phyloP scores from a whole-genome alignment of 2,797 vertebrate species.

The Dicrostonyx torquatus region DNA sequence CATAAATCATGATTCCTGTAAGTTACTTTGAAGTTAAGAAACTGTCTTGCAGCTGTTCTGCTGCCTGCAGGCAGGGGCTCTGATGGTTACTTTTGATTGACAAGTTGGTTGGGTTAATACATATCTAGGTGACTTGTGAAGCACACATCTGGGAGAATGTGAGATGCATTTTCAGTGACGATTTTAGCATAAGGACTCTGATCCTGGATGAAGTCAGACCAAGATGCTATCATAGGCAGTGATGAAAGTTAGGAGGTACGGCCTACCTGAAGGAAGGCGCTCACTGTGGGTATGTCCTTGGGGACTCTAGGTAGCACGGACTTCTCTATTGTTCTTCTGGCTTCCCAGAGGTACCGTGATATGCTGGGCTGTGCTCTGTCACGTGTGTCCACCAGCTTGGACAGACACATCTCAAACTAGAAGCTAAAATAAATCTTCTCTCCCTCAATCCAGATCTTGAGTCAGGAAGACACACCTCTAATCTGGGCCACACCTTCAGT shows the following conservation, averaged over 20 bases:
- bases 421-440: not conserved
- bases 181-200: not conserved
- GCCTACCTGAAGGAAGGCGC: not conserved
- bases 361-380: not conserved
- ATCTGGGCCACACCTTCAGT: not conserved
- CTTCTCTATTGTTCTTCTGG: not conserved
- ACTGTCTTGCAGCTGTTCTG: not conserved
- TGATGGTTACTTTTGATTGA: not conserved
- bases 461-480: not conserved
- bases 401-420: not conserved
- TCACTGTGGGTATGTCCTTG: too few relatives aligned
- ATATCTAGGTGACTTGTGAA: not conserved
- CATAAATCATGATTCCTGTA: not conserved
- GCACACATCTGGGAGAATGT: not conserved
- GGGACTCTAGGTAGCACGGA: too few relatives aligned
- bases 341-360: not conserved
- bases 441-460: not conserved
- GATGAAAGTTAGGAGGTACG: not conserved
- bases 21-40: slow-evolving; percentile 32
- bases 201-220: not conserved
- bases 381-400: not conserved
- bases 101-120: not conserved
- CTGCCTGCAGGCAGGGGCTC: not conserved
- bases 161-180: not conserved
- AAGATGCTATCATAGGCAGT: not conserved